These are phyloP conservation scores for Philonicus albiceps DNA, from an alignment of 2,888 invertebrate genomes.

Conservation along the genomic window DNA sequence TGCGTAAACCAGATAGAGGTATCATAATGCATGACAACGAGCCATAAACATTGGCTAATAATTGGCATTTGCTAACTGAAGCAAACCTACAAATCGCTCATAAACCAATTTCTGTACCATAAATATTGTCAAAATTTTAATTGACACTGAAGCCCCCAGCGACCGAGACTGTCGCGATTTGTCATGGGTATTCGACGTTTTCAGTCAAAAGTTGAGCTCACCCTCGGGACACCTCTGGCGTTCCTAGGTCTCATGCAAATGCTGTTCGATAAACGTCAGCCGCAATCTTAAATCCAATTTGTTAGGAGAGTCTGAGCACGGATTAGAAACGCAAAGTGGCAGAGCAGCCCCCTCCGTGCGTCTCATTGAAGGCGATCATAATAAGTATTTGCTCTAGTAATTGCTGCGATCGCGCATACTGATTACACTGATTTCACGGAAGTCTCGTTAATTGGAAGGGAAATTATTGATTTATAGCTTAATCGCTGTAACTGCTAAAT, in stretches of 20 bases:
- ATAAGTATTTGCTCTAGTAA: constrained; percentile 24
- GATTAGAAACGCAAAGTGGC: neutral
- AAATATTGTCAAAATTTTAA: neutral
- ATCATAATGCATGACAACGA: neutral
- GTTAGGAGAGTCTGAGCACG: neutral
- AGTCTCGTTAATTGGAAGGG: constrained; percentile 2
- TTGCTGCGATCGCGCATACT: neutral
- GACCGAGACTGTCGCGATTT: neutral
- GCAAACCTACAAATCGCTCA: neutral
- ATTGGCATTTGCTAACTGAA: neutral
- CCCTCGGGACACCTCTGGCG: neutral
- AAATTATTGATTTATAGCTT: constrained; percentile 22
- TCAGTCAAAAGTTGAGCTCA: neutral
- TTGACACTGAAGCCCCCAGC: neutral
- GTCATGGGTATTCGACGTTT: neutral
- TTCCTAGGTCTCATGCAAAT: neutral
- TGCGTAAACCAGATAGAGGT: neutral
- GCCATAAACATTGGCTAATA: neutral
- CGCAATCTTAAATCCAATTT: constrained; percentile 4
- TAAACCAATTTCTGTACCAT: neutral
- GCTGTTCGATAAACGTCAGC: neutral
- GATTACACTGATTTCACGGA: constrained; percentile 23
- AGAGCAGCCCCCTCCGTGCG: neutral
- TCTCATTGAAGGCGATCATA: constrained; percentile 11
- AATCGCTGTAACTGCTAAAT: neutral